Conservation (phyloP, 2,888 invertebrate species). For the Saturnia japonica region DNA sequence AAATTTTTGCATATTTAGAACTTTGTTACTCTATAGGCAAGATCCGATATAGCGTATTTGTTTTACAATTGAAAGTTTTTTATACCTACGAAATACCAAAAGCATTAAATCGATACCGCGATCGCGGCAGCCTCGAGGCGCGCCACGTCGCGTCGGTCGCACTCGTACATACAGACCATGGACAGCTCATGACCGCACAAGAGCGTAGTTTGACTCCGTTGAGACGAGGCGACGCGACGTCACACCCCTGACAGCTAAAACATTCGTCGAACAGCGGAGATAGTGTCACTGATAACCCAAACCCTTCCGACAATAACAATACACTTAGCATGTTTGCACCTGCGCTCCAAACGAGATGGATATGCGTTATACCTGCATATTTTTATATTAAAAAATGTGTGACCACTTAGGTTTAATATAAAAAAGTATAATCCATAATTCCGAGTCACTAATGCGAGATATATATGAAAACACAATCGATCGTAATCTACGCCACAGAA, state of each 20-base stretch:
- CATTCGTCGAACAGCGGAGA: conserved; percentile 79
- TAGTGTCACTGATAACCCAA: conserved; percentile 81
- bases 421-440: conserved; percentile 37
- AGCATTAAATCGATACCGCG: conserved; percentile 56
- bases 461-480: conserved; percentile 34
- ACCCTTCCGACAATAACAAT: conserved; percentile 81
- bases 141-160: no score
- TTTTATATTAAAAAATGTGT: conserved; percentile 42
- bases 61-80: conserved; percentile 5
- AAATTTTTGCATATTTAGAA: background rate
- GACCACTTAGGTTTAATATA: conserved; percentile 39
- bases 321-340: conserved; percentile 82
- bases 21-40: background rate
- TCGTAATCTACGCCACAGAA: conserved; percentile 44
- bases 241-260: conserved; percentile 80
- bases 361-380: conserved; percentile 63
- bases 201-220: conserved; percentile 59
- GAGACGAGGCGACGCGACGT: conserved; percentile 73
- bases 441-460: conserved; percentile 20
- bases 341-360: conserved; percentile 67
- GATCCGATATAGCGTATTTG: background rate
- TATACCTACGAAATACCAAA: conserved; percentile 28
- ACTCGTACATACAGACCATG: background rate
- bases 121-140: conserved; percentile 51
- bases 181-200: conserved; percentile 45